Percentiles rank a stretch among this genome's conserved stretches.
These are phyloP conservation scores for Merops nubicus DNA, from an alignment of 2,113 vertebrate species.

Conservation along the genomic window DNA sequence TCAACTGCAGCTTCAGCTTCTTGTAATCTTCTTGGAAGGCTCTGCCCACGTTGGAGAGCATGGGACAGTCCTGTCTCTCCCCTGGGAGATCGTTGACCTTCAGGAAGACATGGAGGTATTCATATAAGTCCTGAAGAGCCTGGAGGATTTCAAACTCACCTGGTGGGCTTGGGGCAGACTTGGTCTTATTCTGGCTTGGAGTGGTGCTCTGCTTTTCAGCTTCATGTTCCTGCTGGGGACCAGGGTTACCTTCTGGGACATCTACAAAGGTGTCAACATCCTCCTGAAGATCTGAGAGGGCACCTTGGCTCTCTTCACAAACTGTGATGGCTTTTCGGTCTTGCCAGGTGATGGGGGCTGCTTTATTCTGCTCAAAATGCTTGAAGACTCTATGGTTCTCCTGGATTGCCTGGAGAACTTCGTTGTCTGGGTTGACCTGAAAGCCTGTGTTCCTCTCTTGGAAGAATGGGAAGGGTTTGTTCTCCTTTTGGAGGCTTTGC, in stretches of 20 bases:
- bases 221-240: not conserved
- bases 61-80: conserved; percentile 39
- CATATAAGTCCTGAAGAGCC: conserved; percentile 40
- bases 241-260: not conserved
- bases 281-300: not conserved
- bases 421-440: not conserved
- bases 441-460: not conserved
- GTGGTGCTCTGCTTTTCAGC: not conserved
- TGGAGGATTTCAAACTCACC: not conserved
- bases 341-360: not conserved
- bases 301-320: not conserved
- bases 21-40: conserved; percentile 69
- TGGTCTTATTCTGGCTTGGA: not conserved
- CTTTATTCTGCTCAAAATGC: conserved; percentile 33
- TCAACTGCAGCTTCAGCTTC: conserved; percentile 69
- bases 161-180: not conserved
- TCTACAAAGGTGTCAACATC: fast-evolving
- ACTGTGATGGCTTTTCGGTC: not conserved
- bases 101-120: conserved; percentile 40
- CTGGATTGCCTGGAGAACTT: not conserved
- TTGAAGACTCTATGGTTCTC: conserved; percentile 42
- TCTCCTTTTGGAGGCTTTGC: conserved; percentile 13
- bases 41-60: conserved; percentile 18
- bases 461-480: not conserved
- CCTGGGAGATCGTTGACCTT: conserved; percentile 18